Conservation (phyloP, 2,113 vertebrate species). For the Heterotilapia buettikoferi region DNA sequence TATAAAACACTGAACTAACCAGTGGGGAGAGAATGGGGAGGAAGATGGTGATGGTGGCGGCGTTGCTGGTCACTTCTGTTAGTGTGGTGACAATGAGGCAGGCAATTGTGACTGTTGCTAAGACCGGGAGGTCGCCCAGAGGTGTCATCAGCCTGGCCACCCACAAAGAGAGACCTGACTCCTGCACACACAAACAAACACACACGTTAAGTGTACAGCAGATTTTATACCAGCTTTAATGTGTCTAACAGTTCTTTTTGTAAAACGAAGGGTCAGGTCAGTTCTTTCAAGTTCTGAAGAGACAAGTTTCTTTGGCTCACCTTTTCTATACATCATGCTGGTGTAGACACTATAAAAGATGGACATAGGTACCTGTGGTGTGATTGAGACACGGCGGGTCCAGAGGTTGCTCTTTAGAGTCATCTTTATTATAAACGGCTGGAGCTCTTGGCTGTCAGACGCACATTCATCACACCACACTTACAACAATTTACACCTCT, state of each 20-base stretch:
- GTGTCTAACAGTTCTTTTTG: not conserved
- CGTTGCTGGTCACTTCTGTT: slow-evolving; percentile 91
- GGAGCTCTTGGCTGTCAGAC: not conserved
- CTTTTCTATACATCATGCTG: not conserved
- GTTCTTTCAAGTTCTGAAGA: fast-evolving
- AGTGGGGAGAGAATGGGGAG: slow-evolving; percentile 86
- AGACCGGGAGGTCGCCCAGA: slow-evolving; percentile 78
- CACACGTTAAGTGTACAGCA: not conserved
- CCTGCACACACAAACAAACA: slow-evolving; percentile 57
- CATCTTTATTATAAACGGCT: not conserved
- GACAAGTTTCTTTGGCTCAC: not conserved
- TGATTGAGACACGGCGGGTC: not conserved
- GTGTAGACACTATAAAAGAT: not conserved
- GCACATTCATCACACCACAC: not conserved
- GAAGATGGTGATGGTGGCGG: slow-evolving; percentile 88
- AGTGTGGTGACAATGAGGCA: slow-evolving; percentile 86
- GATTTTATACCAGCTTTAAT: not conserved
- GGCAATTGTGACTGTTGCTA: slow-evolving; percentile 76
- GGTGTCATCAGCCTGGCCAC: slow-evolving; percentile 82
- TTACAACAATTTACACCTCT: not conserved
- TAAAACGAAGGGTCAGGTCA: not conserved
- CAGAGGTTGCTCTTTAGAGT: too few relatives aligned
- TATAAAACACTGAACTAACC: slow-evolving; percentile 70
- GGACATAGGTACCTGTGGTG: not conserved
- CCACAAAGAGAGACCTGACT: slow-evolving; percentile 82